These are phyloP conservation scores for Cosmia trapezina DNA, from an alignment of 2,888 invertebrate species.

Conservation along the genomic window DNA sequence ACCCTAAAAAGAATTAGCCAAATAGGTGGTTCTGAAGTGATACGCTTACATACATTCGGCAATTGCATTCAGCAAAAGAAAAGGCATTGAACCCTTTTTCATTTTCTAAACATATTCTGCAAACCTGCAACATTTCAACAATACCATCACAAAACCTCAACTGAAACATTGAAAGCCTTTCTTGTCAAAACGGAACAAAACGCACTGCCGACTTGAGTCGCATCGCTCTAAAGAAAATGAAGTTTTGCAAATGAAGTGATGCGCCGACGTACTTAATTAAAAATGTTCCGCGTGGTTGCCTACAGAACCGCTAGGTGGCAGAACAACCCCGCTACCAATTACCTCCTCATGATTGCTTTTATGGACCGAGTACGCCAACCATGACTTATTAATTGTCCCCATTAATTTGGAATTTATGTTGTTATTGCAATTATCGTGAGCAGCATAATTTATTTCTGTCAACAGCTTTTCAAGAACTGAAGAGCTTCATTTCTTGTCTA, in stretches of 20 bases:
- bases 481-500: not conserved
- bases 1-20: no score
- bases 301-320: constrained; percentile 57
- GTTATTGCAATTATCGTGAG: constrained; percentile 46
- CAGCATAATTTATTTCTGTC: constrained; percentile 19
- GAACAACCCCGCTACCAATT: constrained; percentile 65
- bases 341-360: constrained; percentile 76
- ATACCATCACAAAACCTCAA: constrained; percentile 44
- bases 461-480: not conserved
- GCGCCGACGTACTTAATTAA: constrained; percentile 79
- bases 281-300: constrained; percentile 75
- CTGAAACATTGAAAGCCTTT: constrained; percentile 46
- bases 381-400: constrained; percentile 73
- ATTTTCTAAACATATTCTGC: not conserved
- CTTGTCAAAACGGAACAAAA: constrained; percentile 52
- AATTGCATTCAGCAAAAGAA: no score
- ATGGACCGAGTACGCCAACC: constrained; percentile 73
- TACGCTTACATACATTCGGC: no score
- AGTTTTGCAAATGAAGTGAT: constrained; percentile 81
- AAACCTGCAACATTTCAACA: constrained; percentile 28
- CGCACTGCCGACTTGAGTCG: constrained; percentile 45
- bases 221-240: constrained; percentile 61
- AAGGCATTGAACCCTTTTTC: not conserved
- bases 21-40: no score
- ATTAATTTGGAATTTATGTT: constrained; percentile 66